A percentile compares a stretch with the other conserved stretches of the same genome.
These are phyloP conservation scores for Crocodylus rhombifer DNA, from an alignment of 2,797 vertebrate genomes.

Conservation along the genomic window DNA sequence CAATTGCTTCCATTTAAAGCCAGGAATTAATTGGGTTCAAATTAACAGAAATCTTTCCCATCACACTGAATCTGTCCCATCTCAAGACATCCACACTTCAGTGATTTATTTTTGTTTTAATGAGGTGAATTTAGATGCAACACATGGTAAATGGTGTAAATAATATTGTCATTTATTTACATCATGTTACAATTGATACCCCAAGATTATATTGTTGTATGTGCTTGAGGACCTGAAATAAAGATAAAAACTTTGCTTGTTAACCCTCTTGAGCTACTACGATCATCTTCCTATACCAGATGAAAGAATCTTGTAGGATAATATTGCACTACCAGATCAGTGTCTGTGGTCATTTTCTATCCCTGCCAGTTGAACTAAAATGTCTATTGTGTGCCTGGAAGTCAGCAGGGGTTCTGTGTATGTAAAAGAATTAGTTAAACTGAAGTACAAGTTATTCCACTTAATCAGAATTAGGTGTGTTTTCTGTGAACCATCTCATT, in stretches of 20 bases:
- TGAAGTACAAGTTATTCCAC: neutral
- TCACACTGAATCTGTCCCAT: neutral
- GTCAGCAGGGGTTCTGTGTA: too few species aligned
- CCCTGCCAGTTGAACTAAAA: neutral
- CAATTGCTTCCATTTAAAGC: neutral
- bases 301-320: rapidly evolving
- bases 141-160: neutral
- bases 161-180: neutral
- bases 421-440: neutral
- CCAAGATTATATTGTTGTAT: neutral
- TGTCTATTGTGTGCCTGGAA: neutral
- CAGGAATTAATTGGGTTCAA: neutral
- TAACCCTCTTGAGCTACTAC: neutral
- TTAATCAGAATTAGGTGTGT: neutral
- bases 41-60: neutral
- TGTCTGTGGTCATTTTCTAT: neutral
- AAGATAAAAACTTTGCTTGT: neutral
- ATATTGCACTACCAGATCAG: neutral
- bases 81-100: neutral
- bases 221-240: neutral
- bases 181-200: neutral
- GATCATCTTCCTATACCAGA: neutral
- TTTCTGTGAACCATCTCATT: neutral
- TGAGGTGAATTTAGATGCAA: neutral
- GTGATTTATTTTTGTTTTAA: neutral